Evolutionary conservation across 2,888 invertebrate genomes (phyloP).

Genomic region (Steinernema carpocapsae): DNA sequence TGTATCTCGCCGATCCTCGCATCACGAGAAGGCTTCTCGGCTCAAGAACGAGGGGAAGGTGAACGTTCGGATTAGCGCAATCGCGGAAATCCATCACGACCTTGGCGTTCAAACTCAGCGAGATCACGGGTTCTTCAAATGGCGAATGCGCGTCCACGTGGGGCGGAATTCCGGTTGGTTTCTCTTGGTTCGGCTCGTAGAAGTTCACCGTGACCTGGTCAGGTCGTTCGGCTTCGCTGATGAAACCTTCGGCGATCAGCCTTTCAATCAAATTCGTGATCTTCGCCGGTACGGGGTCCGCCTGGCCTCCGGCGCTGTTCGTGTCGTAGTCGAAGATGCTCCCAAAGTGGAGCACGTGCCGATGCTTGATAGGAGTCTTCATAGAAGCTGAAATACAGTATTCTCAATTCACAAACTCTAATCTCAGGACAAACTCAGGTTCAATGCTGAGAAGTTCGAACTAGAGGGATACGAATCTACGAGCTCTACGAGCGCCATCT

Average conservation of each 20-base stretch:
- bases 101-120: constrained; percentile 75
- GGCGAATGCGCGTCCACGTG: constrained; percentile 95
- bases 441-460: background rate
- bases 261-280: constrained; percentile 20
- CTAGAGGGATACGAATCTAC: constrained; percentile 33
- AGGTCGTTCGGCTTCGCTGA: constrained; percentile 40
- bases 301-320: constrained; percentile 53
- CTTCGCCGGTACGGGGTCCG: constrained; percentile 35
- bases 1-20: constrained; percentile 83
- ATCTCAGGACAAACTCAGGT: too few species aligned
- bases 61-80: constrained; percentile 60
- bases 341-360: constrained; percentile 64
- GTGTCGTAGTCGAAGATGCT: constrained; percentile 63
- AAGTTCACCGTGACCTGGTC: constrained; percentile 71
- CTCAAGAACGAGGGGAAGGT: constrained; percentile 80
- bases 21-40: constrained; percentile 83
- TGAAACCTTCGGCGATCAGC: background rate
- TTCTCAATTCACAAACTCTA: background rate
- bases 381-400: constrained; percentile 13
- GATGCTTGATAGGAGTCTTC: constrained; percentile 55
- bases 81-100: constrained; percentile 64
- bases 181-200: constrained; percentile 72
- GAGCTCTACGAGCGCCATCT: constrained; percentile 42
- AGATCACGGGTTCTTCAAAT: constrained; percentile 85
- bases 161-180: constrained; percentile 81